Conservation (phyloP, 2,113 vertebrate genomes). For the Pelobates fuscus region DNA sequence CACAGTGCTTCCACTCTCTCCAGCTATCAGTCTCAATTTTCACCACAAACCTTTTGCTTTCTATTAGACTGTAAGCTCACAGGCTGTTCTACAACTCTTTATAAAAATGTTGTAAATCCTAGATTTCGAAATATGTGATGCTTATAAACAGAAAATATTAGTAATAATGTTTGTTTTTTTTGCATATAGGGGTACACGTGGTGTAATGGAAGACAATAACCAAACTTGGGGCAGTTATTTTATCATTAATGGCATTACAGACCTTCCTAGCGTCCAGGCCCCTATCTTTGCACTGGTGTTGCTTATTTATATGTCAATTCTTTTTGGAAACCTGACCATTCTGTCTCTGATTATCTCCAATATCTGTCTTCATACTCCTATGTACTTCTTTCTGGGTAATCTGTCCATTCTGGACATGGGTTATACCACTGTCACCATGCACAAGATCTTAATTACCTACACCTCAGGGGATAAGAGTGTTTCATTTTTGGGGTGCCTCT, state of each 20-base stretch:
- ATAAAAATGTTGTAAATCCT: too few relatives aligned
- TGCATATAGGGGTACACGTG: too few relatives aligned
- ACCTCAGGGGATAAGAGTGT: slow-evolving; percentile 26
- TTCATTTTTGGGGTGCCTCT: slow-evolving; percentile 39
- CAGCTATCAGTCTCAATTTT: too few relatives aligned
- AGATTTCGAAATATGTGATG: too few relatives aligned
- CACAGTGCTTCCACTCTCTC: too few relatives aligned
- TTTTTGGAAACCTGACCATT: slow-evolving; percentile 54
- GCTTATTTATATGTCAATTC: slow-evolving; percentile 48
- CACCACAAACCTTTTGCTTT: too few relatives aligned
- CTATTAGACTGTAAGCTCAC: too few relatives aligned
- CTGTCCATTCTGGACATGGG: slow-evolving; percentile 55
- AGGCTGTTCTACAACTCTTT: too few relatives aligned
- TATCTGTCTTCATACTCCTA: slow-evolving; percentile 54
- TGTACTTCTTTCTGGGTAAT: slow-evolving; percentile 58
- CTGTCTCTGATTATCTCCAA: slow-evolving; percentile 13
- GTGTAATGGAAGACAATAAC: neutral
- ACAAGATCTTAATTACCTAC: slow-evolving; percentile 48
- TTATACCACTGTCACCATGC: slow-evolving; percentile 48
- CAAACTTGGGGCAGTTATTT: neutral
- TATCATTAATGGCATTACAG: slow-evolving; percentile 16
- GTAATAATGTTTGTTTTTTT: too few relatives aligned
- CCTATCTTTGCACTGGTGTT: slow-evolving; percentile 8
- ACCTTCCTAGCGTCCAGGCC: neutral
- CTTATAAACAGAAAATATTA: too few relatives aligned